Evolutionary conservation across 1,140 invertebrate genomes (phyloP).

Genomic region (Eciton burchellii): DNA sequence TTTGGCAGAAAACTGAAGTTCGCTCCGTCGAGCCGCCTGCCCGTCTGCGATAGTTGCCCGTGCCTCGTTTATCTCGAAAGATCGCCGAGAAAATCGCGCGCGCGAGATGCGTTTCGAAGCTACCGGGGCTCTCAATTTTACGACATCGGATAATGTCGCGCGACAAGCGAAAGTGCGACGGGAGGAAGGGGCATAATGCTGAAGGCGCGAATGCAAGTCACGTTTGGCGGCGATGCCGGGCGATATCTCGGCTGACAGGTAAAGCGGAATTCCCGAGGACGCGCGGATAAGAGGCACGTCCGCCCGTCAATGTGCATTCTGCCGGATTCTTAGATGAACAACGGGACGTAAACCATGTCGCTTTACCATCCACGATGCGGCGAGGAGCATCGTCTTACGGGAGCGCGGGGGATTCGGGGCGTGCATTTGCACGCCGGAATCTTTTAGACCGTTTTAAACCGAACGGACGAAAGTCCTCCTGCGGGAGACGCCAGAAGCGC

Average conservation of each 20-base stretch:
- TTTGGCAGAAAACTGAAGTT: not conserved
- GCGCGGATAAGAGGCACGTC: conserved; percentile 20
- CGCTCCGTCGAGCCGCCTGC: not conserved
- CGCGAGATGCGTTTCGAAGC: conserved; percentile 44
- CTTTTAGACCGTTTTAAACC: conserved; percentile 31
- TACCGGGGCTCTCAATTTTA: conserved; percentile 40
- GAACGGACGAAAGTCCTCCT: conserved; percentile 17
- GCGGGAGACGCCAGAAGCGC: not conserved
- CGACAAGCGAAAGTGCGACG: conserved; percentile 45
- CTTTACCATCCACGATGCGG: conserved; percentile 17
- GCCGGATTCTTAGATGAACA: conserved; percentile 57
- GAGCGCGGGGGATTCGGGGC: conserved; percentile 19
- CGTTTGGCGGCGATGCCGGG: conserved; percentile 42
- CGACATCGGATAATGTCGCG: conserved; percentile 46
- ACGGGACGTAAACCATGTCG: conserved; percentile 50
- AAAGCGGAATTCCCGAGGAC: conserved; percentile 55
- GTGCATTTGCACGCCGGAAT: conserved; percentile 10
- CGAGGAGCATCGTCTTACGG: conserved; percentile 24
- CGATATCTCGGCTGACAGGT: conserved; percentile 48
- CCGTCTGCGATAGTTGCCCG: not conserved
- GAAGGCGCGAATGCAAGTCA: conserved; percentile 46
- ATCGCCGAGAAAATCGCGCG: conserved; percentile 8
- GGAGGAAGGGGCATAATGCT: not conserved
- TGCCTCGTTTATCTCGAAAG: conserved; percentile 25
- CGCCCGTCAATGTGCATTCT: conserved; percentile 37